Evolutionary conservation across 1,140 invertebrate genomes (phyloP), one percentile per base, ranked within the genome.

Genomic region (Pogonomyrmex californicus): DNA sequence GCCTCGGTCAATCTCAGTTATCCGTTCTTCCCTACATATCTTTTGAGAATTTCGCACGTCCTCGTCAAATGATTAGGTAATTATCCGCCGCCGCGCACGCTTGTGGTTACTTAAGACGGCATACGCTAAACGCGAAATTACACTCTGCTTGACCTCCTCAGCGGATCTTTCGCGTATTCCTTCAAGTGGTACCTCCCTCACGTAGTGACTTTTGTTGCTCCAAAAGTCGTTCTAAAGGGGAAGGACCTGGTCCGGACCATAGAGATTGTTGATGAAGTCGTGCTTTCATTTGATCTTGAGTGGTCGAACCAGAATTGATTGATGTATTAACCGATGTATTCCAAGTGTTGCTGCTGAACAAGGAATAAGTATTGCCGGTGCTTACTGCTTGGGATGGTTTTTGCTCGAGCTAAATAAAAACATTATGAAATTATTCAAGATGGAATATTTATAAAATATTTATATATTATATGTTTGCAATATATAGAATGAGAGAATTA

Each of bases 201-300:
- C 95, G 93, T 91, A 96, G 93, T 75, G 97, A 97, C 91, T 97
- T 97, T 94, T 98, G 98, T 91, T 98, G 97, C 92, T 98, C 98
- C 60, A 98, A 93, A 6, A 98, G 96, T 81, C 97, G 96, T 92
- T 98, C 97, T 41, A 98, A 94, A 0, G 98, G 97, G 17, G 97
- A 98, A 17, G 97, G 97, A 7, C 97, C 97, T 1, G 97, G 96
- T 1, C 97, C 97, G 44, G 97, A 97, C 97, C 98, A 98, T 14
- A 98, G 94, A 2, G 97, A 97, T 96, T 98, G 96, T 41, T 96
- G 96, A 56, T 92, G 94, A 1, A 93, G 62, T 56, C 90, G 90
- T 5, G 87, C 65, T 33, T 93, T 94, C 49, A 91, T 90, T 47
- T 92, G 93, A 89, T 93, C 92, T 56, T 91, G 86, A 86, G 73